These are phyloP conservation scores for Neopipo cinnamomea DNA, from an alignment of 2,113 vertebrate species.

Conservation along the genomic window DNA sequence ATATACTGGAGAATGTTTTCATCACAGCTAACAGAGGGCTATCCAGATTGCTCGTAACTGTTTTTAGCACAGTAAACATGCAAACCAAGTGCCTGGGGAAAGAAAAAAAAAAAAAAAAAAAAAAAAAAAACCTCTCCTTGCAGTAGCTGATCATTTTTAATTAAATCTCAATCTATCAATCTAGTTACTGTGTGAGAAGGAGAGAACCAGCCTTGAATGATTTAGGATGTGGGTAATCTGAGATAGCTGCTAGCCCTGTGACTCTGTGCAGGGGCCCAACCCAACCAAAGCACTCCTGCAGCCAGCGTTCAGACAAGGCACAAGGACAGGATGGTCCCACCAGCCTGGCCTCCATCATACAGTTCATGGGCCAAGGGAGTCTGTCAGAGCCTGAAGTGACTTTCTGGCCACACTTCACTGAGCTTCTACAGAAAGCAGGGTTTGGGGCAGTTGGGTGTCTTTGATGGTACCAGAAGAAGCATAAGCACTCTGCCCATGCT, in stretches of 20 bases:
- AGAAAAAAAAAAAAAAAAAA: neutral
- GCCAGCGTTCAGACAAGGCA: neutral
- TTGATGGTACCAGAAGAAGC: neutral
- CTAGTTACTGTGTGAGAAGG: neutral
- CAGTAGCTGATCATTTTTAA: constrained; percentile 50
- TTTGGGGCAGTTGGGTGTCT: neutral
- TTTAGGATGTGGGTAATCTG: neutral
- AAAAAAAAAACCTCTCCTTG: neutral
- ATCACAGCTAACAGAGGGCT: constrained; percentile 66
- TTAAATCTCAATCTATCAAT: constrained; percentile 51
- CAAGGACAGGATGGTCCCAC: neutral
- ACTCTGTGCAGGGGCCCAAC: neutral
- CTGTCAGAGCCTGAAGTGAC: neutral
- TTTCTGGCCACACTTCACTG: neutral
- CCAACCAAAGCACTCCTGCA: neutral
- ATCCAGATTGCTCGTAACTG: constrained; percentile 66
- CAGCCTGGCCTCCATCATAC: neutral
- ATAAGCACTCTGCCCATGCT: neutral
- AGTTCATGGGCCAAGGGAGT: rapidly evolving
- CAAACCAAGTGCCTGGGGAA: constrained; percentile 44
- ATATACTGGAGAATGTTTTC: constrained; percentile 54
- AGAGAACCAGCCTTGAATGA: neutral
- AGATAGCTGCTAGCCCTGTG: neutral
- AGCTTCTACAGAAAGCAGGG: neutral
- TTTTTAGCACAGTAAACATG: constrained; percentile 70